Evolutionary conservation across 1,140 invertebrate species (phyloP).

Genomic region (Cherax quadricarinatus): DNA sequence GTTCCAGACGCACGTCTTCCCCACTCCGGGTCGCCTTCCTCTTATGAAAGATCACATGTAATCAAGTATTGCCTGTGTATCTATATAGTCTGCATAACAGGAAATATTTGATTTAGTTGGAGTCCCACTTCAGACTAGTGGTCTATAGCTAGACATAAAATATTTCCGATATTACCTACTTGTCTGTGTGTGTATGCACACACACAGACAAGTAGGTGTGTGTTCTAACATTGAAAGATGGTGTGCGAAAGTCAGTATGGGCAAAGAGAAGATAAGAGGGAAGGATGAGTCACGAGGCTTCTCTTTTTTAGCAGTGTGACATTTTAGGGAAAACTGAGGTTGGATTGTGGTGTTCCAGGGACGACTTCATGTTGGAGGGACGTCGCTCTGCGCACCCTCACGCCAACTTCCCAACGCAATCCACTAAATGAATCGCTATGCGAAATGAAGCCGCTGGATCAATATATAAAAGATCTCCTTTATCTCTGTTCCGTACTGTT

Average conservation of each 20-base stretch:
- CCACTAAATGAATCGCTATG: constrained; percentile 25
- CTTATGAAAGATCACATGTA: no score
- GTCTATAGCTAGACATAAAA: no score
- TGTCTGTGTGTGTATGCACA: no score
- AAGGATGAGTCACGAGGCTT: background rate
- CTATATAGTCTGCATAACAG: no score
- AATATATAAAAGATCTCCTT: background rate
- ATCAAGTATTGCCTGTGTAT: no score
- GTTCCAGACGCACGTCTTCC: constrained; percentile 7
- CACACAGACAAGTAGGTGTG: no score
- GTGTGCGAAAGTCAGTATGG: background rate
- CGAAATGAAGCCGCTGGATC: constrained; percentile 27
- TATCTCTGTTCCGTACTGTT: background rate
- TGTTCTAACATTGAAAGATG: no score
- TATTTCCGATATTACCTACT: no score
- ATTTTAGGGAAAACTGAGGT: background rate
- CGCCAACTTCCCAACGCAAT: background rate
- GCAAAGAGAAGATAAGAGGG: background rate
- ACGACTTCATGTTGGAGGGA: background rate
- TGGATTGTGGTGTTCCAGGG: background rate
- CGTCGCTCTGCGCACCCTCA: background rate
- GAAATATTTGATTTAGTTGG: no score
- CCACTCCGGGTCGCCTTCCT: background rate
- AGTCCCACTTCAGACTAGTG: no score
- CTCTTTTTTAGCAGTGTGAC: background rate